Evolutionary conservation across 2,113 vertebrate species (phyloP), one percentile per base, ranked within the genome.

Genomic region (Prionailurus bengalensis): DNA sequence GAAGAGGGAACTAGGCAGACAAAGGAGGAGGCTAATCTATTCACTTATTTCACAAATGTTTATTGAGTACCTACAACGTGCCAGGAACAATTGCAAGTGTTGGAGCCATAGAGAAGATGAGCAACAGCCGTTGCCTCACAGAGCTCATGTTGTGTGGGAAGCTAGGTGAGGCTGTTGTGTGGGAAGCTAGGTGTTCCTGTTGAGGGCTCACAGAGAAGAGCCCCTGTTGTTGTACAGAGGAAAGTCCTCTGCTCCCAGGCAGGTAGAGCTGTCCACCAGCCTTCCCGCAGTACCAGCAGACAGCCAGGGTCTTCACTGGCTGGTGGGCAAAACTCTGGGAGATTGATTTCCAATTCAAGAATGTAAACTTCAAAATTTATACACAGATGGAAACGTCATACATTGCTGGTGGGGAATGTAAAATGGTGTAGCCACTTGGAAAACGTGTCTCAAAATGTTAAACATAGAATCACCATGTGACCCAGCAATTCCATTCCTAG

Each of bases 381-480:
- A 53, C 61, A 55, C 2, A 63, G 45, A 48, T 81, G 29, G 92
- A 86, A 91, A 11, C n/a, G 36, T 86, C 53, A 23, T 17, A 42
- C 33, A 23, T 42, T 81, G 42, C 39, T 73, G 36, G 74, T 48
- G 4, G 42, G 74, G 74, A 48, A 78, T 29, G 42, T 78, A 78
- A 78, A 78, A 78, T 70, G 87, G 15, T 48, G 33, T 29, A 53
- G 51, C 16, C 63, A 36, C 27, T 90, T 82, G 65, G 68, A 76
- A 89, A 93, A 84, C 17, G 68, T 73, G 80, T 66, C 87, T 73
- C 48, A 70, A 42, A 89, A 74, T 82, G 66, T 88, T 88, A 94
- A 80, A 48, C 93, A 36, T 45, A 51, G 10, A 93, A 66, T 25
- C 73, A 87, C 27, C 16, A 51, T 45, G 31, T 48, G 51, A 70